Base-by-base conservation (phyloP, 2,113 vertebrate genomes). In the Phrynosoma blainvillii region DNA sequence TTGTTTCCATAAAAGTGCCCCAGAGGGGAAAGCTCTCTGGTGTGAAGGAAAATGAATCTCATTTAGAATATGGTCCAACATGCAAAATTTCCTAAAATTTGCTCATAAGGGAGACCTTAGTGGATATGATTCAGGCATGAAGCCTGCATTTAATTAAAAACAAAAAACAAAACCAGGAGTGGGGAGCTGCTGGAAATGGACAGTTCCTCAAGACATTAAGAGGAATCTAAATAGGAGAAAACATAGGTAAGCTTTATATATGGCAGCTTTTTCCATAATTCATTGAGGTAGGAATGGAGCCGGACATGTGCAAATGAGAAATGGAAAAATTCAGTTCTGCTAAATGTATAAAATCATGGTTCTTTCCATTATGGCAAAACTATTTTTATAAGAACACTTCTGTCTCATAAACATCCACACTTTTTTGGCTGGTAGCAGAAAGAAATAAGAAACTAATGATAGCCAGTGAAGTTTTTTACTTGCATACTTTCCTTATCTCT, bases 261-360 rank as follows among this genome's bases (percentile, higher is more conserved):
- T 92, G 71, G 93, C 82, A 0, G 0, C 36, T 84, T 92, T 95
- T 94, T 94, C 93, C 70, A 0, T 76, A 54, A 32, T 73, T 27
- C 62, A 7, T 27, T 88, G 42, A 10, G 81, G 70, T 40, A 90
- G 82, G 90, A 93, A 92, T 92, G 36, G 84, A 91, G 89, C 85
- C 86, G 88, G 91, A 65, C 82, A 54, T 42, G 80, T 85, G 32
- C 87, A 93, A 86, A 91, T 88, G 90, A 84, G 40, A 71, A 91
- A 47, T 84, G 91, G 90, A 95, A 93, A 91, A 85, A 9, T 84
- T 92, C 85, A 78, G 81, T 88, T 82, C 77, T 91, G 87, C 90
- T 93, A 76, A 36, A 75, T 54, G 65, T 91, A 79, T 12, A 86
- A 54, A 70, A 87, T 23, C 83, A 80, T 25, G 83, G 52, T 66